phyloP scores from a whole-genome alignment of 92 coral and sea anemone genomes.

The Galaxea fascicularis region DNA sequence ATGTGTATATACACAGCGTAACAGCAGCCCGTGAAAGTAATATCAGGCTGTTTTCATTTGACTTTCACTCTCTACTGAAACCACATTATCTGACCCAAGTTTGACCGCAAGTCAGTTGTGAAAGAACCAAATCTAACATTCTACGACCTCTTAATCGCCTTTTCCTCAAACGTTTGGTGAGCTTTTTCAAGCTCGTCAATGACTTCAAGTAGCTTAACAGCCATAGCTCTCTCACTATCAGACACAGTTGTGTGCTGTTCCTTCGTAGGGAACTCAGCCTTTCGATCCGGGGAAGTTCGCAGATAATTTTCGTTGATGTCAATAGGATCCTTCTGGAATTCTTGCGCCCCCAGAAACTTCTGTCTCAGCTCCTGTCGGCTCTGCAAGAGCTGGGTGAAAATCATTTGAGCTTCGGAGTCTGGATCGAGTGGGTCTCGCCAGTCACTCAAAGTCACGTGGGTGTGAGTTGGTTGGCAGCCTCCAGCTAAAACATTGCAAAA shows the following conservation, averaged over 20 bases:
- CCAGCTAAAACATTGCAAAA: conserved; percentile 43
- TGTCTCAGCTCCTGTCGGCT: conserved; percentile 84
- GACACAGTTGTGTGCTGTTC: background rate
- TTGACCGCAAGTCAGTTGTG: background rate
- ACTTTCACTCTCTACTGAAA: background rate
- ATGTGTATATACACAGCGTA: too few species aligned
- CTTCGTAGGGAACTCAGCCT: conserved; percentile 29
- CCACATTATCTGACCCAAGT: background rate
- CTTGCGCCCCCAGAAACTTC: conserved; percentile 56
- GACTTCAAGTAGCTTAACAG: conserved; percentile 68
- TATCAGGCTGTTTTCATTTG: too few species aligned
- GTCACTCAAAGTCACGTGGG: conserved; percentile 91
- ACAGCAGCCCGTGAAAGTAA: too few species aligned
- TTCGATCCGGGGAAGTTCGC: background rate
- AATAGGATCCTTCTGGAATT: conserved; percentile 9
- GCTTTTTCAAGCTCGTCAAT: conserved; percentile 71
- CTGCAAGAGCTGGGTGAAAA: conserved; percentile 84
- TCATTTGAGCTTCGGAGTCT: conserved; percentile 93
- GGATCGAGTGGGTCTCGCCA: conserved; percentile 99
- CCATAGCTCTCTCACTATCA: conserved; percentile 51
- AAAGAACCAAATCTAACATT: background rate
- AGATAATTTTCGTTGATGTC: conserved; percentile 16
- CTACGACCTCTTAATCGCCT: conserved; percentile 10
- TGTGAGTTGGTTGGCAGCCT: conserved; percentile 76
- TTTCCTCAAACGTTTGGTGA: conserved; percentile 58